Percentiles rank a stretch among this genome's conserved stretches.
Conservation (phyloP, 2,113 vertebrate species). For the Austrofundulus limnaeus region DNA sequence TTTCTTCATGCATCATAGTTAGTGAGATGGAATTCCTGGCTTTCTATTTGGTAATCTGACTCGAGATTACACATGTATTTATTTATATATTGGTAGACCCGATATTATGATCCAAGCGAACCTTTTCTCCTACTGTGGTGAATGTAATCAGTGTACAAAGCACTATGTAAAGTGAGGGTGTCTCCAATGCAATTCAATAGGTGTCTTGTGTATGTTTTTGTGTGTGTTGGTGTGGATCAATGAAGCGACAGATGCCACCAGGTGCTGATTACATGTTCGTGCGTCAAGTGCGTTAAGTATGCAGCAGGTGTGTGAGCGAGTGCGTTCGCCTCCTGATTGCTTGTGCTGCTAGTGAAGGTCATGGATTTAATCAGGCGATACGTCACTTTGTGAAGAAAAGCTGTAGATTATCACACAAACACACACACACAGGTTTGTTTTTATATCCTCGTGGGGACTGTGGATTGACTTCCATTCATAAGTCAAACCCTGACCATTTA, state of each 20-base stretch:
- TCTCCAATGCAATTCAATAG: slow-evolving; percentile 64
- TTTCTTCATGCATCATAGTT: slow-evolving; percentile 61
- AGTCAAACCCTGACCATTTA: too few relatives aligned
- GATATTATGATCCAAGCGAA: slow-evolving; percentile 30
- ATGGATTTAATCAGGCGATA: slow-evolving; percentile 78
- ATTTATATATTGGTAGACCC: slow-evolving; percentile 66
- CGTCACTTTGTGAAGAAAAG: slow-evolving; percentile 53
- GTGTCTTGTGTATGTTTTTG: slow-evolving; percentile 17
- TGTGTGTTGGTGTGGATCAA: slow-evolving; percentile 55
- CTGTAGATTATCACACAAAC: slow-evolving; percentile 62
- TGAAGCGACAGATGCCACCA: slow-evolving; percentile 65
- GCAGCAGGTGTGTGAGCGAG: slow-evolving; percentile 27
- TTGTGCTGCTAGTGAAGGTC: slow-evolving; percentile 76
- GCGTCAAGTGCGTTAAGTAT: slow-evolving; percentile 53
- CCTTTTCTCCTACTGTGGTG: slow-evolving; percentile 31
- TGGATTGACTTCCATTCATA: too few relatives aligned
- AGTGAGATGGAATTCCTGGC: slow-evolving; percentile 63
- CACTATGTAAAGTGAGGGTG: slow-evolving; percentile 56
- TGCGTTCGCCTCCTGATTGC: slow-evolving; percentile 69
- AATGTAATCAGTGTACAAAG: slow-evolving; percentile 46
- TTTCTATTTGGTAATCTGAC: slow-evolving; percentile 64
- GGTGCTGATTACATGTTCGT: slow-evolving; percentile 72
- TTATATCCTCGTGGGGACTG: too few relatives aligned
- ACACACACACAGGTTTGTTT: slow-evolving; percentile 30
- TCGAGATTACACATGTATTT: slow-evolving; percentile 67